Evolutionary conservation across 2,113 vertebrate genomes (phyloP).

Genomic region (Gopherus evgoodei): DNA sequence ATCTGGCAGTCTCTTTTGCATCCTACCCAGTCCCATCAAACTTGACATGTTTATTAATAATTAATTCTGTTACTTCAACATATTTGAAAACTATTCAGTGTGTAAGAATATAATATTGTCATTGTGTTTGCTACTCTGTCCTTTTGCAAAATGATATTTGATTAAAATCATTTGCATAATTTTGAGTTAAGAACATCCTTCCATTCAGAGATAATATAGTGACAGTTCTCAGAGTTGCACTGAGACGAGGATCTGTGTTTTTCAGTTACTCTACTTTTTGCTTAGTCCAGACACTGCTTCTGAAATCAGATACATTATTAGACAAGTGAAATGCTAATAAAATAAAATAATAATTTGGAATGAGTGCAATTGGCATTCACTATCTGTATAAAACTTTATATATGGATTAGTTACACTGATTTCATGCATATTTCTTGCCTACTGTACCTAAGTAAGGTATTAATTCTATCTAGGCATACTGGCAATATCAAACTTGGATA

Average conservation of each 20-base stretch:
- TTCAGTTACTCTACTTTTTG: neutral
- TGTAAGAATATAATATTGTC: conserved; percentile 1
- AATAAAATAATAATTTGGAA: neutral
- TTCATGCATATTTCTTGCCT: neutral
- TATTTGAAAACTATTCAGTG: conserved; percentile 19
- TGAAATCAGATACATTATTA: neutral
- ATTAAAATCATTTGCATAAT: conserved; percentile 17
- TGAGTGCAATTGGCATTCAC: neutral
- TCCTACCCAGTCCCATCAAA: conserved; percentile 8
- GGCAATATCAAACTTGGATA: neutral
- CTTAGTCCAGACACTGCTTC: neutral
- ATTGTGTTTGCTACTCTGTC: neutral
- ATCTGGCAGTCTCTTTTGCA: neutral
- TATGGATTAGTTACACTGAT: neutral
- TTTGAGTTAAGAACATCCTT: neutral
- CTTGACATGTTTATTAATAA: conserved; percentile 48
- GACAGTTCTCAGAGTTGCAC: conserved; percentile 25
- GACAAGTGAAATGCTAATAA: neutral
- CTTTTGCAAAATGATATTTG: conserved; percentile 37
- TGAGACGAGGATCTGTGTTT: neutral
- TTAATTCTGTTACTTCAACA: conserved; percentile 45
- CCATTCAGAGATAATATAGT: neutral
- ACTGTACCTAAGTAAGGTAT: neutral
- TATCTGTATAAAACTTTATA: neutral
- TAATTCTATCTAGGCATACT: neutral